Percentiles rank a stretch among this genome's conserved stretches.
Evolutionary conservation across 2,888 invertebrate genomes (phyloP).

Genomic region (Athalia rosae): DNA sequence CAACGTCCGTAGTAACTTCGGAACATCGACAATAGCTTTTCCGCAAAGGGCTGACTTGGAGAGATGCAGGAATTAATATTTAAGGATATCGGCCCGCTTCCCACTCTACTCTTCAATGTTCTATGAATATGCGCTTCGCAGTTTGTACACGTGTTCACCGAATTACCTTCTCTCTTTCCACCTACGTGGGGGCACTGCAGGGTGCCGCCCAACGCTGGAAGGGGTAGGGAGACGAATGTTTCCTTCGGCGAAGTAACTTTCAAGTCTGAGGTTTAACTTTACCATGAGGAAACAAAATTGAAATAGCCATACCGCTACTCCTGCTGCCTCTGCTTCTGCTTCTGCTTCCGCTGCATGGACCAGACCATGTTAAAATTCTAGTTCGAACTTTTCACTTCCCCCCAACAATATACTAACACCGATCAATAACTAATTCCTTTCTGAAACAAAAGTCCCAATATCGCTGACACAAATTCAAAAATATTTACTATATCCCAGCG

Average conservation of each 20-base stretch:
- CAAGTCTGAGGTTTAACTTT: constrained; percentile 37
- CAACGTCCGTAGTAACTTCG: not conserved
- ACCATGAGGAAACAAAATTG: constrained; percentile 38
- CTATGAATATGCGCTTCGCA: constrained; percentile 43
- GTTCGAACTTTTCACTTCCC: constrained; percentile 11
- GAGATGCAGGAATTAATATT: constrained; percentile 43
- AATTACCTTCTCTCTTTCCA: constrained; percentile 44
- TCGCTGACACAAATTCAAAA: not conserved
- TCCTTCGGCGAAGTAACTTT: constrained; percentile 35
- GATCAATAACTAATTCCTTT: not conserved
- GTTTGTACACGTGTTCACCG: constrained; percentile 42
- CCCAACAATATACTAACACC: not conserved
- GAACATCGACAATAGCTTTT: constrained; percentile 25
- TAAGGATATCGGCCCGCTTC: constrained; percentile 32
- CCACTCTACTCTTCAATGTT: constrained; percentile 40
- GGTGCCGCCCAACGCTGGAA: too few relatives aligned
- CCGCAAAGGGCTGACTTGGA: constrained; percentile 34
- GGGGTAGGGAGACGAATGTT: constrained; percentile 31
- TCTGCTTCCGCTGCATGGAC: not conserved
- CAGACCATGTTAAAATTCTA: not conserved
- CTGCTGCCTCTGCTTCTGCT: not conserved
- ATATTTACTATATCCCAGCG: not conserved
- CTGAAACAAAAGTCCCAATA: not conserved
- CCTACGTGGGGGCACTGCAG: constrained; percentile 16
- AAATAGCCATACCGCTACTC: constrained; percentile 17